Percentiles rank a stretch among this genome's conserved stretches.
These are phyloP conservation scores for Nylanderia fulva DNA, from an alignment of 1,140 invertebrate genomes.

Conservation along the genomic window DNA sequence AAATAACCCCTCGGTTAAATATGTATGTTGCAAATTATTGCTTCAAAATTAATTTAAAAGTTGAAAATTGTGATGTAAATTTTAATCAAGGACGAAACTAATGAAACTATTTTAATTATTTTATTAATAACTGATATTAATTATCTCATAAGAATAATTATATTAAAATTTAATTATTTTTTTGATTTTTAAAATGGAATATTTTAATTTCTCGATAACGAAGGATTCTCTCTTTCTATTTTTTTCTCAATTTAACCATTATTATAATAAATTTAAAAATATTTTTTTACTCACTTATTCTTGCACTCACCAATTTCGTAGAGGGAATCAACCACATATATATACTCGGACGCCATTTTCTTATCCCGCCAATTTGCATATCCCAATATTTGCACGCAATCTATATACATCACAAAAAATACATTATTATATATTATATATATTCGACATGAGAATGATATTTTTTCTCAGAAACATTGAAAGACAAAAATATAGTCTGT, in stretches of 20 bases:
- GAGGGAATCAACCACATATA: neutral
- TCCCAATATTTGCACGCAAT: neutral
- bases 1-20: neutral
- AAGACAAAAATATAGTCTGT: neutral
- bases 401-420: neutral
- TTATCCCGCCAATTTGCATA: neutral
- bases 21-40: too few relatives aligned
- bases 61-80: neutral
- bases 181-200: too few relatives aligned
- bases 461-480: neutral
- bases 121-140: too few relatives aligned
- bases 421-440: neutral
- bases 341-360: neutral
- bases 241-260: conserved; percentile 19
- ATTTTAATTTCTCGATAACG: neutral
- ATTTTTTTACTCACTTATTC: conserved; percentile 18
- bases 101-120: too few relatives aligned
- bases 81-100: neutral
- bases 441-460: neutral
- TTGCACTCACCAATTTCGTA: neutral
- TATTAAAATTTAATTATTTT: conserved; percentile 23
- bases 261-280: conserved; percentile 1
- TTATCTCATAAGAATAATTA: neutral
- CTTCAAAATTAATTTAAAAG: neutral
- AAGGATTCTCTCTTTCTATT: neutral